Evolutionary conservation across 2,888 invertebrate species (phyloP).

Genomic region (Crematogaster levior): DNA sequence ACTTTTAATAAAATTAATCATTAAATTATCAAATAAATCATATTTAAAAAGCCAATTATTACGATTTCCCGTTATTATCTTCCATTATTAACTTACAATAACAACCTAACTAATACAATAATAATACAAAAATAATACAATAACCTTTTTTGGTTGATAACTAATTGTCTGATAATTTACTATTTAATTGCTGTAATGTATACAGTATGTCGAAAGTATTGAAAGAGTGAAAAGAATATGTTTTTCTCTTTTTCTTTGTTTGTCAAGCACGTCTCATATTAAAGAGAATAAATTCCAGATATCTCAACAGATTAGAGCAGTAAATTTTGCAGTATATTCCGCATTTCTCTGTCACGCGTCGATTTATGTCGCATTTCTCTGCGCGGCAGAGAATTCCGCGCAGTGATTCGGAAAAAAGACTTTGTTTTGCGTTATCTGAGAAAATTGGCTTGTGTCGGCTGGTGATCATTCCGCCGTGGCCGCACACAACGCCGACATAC

Average conservation of each 20-base stretch:
- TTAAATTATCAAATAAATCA: background rate
- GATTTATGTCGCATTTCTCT: constrained; percentile 41
- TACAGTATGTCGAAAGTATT: constrained; percentile 5
- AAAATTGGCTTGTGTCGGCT: constrained; percentile 17
- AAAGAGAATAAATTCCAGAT: constrained; percentile 10
- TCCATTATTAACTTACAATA: constrained; percentile 6
- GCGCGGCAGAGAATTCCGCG: background rate
- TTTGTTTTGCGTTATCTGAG: constrained; percentile 25
- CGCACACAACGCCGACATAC: background rate
- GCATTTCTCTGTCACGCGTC: constrained; percentile 40
- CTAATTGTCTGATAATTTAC: no score
- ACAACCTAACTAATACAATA: background rate
- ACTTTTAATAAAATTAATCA: background rate
- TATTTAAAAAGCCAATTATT: background rate
- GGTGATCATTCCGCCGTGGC: background rate
- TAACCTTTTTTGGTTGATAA: background rate
- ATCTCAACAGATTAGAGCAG: constrained; percentile 17
- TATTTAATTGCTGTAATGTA: background rate
- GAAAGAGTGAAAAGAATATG: constrained; percentile 1
- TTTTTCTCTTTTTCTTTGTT: background rate
- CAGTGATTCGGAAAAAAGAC: constrained; percentile 16
- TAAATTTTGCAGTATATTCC: constrained; percentile 29
- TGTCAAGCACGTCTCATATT: background rate
- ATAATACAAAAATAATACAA: background rate
- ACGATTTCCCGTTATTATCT: background rate